A percentile compares a stretch with the other conserved stretches of the same genome.
These are phyloP conservation scores for Micromussa lordhowensis DNA, from an alignment of 92 coral and sea anemone species.

Conservation along the genomic window DNA sequence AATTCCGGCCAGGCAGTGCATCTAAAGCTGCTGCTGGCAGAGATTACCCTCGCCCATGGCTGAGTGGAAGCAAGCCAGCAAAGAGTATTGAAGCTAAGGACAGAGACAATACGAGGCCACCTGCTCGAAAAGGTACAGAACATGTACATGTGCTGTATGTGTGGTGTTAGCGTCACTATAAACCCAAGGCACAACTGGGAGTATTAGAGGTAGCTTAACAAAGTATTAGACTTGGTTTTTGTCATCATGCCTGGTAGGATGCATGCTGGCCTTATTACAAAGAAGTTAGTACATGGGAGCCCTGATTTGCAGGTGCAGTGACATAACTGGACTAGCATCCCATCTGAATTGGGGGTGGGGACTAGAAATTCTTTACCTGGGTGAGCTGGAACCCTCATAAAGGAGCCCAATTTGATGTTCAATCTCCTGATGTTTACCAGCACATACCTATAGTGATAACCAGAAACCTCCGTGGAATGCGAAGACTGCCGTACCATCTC, in stretches of 20 bases:
- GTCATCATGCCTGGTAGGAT: too few species aligned
- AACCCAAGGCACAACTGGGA: not conserved
- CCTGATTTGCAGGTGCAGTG: too few species aligned
- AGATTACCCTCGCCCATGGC: conserved; percentile 88
- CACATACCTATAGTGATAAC: conserved; percentile 16
- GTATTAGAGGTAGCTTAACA: too few species aligned
- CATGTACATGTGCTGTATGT: not conserved
- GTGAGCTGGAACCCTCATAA: not conserved
- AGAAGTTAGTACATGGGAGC: too few species aligned
- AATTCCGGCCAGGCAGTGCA: conserved; percentile 55
- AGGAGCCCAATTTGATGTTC: not conserved
- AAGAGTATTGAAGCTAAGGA: conserved; percentile 25
- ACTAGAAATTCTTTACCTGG: too few species aligned
- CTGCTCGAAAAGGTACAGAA: conserved; percentile 19
- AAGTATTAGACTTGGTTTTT: too few species aligned
- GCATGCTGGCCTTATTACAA: too few species aligned
- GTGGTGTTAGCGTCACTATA: not conserved
- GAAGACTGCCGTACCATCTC: conserved; percentile 84
- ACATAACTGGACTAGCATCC: too few species aligned
- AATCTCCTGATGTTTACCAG: conserved; percentile 3
- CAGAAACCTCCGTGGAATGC: conserved; percentile 77
- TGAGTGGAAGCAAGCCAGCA: conserved; percentile 73
- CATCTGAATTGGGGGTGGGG: too few species aligned
- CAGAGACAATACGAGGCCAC: conserved; percentile 62
- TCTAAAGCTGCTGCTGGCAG: conserved; percentile 66